phyloP scores from a whole-genome alignment of 2,113 vertebrate genomes.

The Nycticebus coucang region DNA sequence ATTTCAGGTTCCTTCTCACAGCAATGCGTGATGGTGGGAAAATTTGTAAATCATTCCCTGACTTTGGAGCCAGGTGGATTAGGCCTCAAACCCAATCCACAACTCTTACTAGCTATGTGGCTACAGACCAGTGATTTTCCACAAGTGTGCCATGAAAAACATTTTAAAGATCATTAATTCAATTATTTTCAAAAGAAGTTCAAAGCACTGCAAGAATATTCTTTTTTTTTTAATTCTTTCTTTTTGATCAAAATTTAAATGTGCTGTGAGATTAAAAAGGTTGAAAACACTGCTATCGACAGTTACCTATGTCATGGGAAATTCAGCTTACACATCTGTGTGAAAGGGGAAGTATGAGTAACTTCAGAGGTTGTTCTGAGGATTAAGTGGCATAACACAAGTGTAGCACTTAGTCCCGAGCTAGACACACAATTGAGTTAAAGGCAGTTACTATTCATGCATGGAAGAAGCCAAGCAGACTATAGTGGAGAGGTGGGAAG shows the following conservation, averaged over 20 bases:
- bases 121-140: no score
- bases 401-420: neutral
- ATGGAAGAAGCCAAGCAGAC: neutral
- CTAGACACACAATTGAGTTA: neutral
- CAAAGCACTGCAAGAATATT: no score
- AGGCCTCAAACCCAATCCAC: neutral
- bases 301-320: neutral
- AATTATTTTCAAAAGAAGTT: no score
- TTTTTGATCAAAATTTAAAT: no score
- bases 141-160: no score
- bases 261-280: no score
- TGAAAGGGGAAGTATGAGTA: neutral
- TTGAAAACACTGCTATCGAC: no score
- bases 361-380: neutral
- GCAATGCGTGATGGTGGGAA: neutral
- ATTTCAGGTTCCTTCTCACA: neutral
- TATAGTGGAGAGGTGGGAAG: neutral
- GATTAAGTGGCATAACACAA: neutral
- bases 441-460: neutral
- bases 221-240: no score
- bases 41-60: neutral
- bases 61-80: neutral
- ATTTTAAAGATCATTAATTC: no score
- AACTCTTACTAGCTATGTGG: neutral
- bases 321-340: neutral